Percentiles rank a stretch among this genome's conserved stretches.
Evolutionary conservation across 2,113 vertebrate genomes (phyloP).

Genomic region (Pardalotus punctatus): DNA sequence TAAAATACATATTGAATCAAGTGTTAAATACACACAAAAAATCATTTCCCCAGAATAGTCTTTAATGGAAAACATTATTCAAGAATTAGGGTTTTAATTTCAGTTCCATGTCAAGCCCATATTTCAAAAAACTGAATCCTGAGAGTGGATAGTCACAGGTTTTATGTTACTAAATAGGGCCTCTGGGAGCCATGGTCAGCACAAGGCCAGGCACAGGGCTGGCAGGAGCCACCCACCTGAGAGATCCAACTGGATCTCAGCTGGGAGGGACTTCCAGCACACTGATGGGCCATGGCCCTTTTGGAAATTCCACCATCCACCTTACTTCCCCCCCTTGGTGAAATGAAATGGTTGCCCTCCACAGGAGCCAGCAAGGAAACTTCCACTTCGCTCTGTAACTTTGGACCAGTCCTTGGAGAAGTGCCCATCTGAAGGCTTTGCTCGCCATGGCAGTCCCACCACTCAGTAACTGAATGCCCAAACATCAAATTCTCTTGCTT

Average conservation of each 20-base stretch:
- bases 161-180: background rate
- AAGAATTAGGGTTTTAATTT: background rate
- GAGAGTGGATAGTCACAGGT: rapidly evolving
- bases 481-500: background rate
- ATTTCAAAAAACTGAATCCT: background rate
- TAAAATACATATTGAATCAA: background rate
- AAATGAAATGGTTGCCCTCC: background rate
- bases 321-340: background rate
- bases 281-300: rapidly evolving
- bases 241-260: background rate
- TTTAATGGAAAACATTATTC: background rate
- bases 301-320: background rate
- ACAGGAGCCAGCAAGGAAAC: background rate
- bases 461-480: background rate
- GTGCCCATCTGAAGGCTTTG: background rate
- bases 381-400: background rate
- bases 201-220: background rate
- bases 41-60: background rate
- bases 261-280: background rate
- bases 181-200: background rate
- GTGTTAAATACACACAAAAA: background rate
- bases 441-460: background rate
- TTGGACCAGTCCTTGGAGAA: background rate
- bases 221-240: background rate
- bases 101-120: background rate